phyloP scores from a whole-genome alignment of 1,140 invertebrate genomes.

The Penaeus vannamei region DNA sequence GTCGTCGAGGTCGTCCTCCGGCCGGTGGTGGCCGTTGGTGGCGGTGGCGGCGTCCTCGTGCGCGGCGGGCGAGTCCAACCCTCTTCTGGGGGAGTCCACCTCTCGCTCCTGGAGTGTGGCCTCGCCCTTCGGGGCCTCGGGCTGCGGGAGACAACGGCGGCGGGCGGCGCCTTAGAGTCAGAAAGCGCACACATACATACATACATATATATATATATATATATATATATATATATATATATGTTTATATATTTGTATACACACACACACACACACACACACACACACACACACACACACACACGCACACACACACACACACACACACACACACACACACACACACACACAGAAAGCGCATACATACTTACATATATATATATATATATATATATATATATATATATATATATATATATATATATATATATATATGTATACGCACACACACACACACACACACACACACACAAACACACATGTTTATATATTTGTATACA shows the following conservation, averaged over 20 bases:
- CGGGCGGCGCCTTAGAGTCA: too few species aligned
- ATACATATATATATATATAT: constrained; percentile 16
- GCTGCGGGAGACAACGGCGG: background rate
- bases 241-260: background rate
- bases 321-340: background rate
- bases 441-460: too few species aligned
- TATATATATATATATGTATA: too few species aligned
- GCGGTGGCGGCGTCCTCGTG: background rate
- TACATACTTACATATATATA: too few species aligned
- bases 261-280: background rate
- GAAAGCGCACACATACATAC: background rate
- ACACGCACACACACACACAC: background rate
- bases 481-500: too few species aligned
- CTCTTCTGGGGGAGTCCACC: constrained; percentile 7
- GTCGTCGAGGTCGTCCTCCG: background rate
- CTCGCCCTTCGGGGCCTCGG: background rate
- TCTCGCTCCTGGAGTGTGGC: background rate
- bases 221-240: constrained; percentile 24
- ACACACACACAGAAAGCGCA: background rate
- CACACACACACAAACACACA: too few species aligned
- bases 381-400: too few species aligned
- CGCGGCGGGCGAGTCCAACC: background rate
- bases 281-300: background rate
- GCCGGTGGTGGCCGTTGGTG: background rate
- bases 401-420: too few species aligned